phyloP scores from a whole-genome alignment of 2,888 invertebrate species.

The Phyllotreta striolata region DNA sequence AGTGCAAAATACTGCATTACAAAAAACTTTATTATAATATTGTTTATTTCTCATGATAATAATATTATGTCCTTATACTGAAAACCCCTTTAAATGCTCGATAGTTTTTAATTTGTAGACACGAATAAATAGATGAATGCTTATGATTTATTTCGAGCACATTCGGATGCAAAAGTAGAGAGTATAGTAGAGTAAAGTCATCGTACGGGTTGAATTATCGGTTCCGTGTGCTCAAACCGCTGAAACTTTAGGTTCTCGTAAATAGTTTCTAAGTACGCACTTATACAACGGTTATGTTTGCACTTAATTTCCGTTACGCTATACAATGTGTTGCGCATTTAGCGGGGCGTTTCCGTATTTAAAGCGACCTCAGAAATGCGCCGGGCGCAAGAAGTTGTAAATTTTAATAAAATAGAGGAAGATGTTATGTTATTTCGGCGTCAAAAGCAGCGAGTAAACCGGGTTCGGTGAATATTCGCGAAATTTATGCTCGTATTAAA shows the following conservation, averaged over 20 bases:
- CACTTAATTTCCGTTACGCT: slow-evolving; percentile 52
- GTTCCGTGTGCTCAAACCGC: slow-evolving; percentile 44
- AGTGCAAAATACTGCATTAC: too few relatives aligned
- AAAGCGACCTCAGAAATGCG: slow-evolving; percentile 50
- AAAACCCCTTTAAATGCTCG: too few relatives aligned
- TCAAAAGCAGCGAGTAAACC: slow-evolving; percentile 1
- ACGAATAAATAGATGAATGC: slow-evolving; percentile 14
- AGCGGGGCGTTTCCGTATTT: slow-evolving; percentile 51
- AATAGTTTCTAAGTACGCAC: slow-evolving; percentile 49
- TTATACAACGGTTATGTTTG: slow-evolving; percentile 50
- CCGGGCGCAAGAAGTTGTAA: slow-evolving; percentile 32
- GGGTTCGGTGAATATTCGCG: too few relatives aligned
- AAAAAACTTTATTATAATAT: too few relatives aligned
- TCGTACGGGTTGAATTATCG: slow-evolving; percentile 48
- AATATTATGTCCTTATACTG: too few relatives aligned
- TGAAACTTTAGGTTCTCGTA: slow-evolving; percentile 47
- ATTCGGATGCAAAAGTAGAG: slow-evolving; percentile 47
- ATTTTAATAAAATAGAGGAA: slow-evolving; percentile 21
- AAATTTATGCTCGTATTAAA: too few relatives aligned
- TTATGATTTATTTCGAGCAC: slow-evolving; percentile 44
- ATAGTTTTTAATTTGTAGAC: too few relatives aligned
- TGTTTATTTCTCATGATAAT: too few relatives aligned
- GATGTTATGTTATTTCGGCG: slow-evolving; percentile 13
- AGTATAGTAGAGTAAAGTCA: slow-evolving; percentile 45
- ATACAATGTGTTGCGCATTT: slow-evolving; percentile 50